phyloP scores from a whole-genome alignment of 2,888 invertebrate genomes.

The Dryococelus australis region DNA sequence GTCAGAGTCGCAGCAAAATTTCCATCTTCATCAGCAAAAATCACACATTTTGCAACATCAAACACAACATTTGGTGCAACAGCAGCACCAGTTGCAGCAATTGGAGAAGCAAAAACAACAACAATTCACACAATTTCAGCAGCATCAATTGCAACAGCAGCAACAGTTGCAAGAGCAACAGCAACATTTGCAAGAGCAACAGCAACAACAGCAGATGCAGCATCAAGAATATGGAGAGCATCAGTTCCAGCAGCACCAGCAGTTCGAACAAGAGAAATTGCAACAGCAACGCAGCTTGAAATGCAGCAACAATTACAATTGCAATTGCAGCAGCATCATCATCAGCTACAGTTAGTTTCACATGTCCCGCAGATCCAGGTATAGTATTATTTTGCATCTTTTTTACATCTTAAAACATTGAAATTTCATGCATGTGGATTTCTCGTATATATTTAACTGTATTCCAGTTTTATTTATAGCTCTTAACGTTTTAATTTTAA shows the following conservation, averaged over 20 bases:
- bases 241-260: slow-evolving; percentile 51
- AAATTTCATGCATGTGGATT: too few relatives aligned
- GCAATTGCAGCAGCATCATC: slow-evolving; percentile 48
- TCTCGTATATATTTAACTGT: too few relatives aligned
- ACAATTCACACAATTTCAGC: slow-evolving; percentile 61
- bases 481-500: too few relatives aligned
- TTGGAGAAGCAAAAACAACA: slow-evolving; percentile 46
- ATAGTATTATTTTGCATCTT: slow-evolving; percentile 47
- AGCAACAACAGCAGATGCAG: slow-evolving; percentile 53
- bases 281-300: slow-evolving; percentile 39
- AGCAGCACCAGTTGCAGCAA: slow-evolving; percentile 49
- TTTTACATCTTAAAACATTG: too few relatives aligned
- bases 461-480: too few relatives aligned
- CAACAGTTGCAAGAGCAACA: not conserved
- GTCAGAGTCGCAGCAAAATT: not conserved
- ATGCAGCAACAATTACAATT: slow-evolving; percentile 46
- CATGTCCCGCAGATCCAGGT: slow-evolving; percentile 54
- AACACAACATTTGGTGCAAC: not conserved
- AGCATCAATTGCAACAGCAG: slow-evolving; percentile 60
- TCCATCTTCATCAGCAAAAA: not conserved
- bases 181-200: not conserved
- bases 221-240: slow-evolving; percentile 47
- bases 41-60: not conserved
- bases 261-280: slow-evolving; percentile 44
- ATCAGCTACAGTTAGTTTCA: slow-evolving; percentile 47